Base-by-base conservation (phyloP, 2,797 vertebrate species). In the Helarctos malayanus region DNA sequence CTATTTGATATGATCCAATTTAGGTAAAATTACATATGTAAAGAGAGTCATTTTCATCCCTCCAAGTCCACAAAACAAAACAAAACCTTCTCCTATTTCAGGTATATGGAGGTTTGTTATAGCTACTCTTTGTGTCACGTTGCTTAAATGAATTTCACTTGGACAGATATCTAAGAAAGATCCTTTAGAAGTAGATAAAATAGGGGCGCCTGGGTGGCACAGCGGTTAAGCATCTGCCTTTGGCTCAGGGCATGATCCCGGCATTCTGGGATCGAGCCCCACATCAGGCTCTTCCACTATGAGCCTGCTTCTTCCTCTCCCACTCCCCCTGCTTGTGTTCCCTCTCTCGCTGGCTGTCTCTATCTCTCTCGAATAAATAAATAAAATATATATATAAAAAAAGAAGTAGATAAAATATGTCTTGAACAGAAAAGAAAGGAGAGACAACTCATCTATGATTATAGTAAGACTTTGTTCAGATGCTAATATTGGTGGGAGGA, bases 131-230 rank as follows among this genome's bases (percentile, higher is more conserved):
- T 47, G 23, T 81, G 35, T 15, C 32, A 56, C 18, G 7, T 75
- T 69, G 2, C 83, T 73, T 88, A 79, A 92, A 45, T 57, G 45
- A 69, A 32, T 57, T 94, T 76, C 56, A 15, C 73, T 65, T 96
- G 91, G 75, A 79, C 4, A 91, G 85, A 80, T 13, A 90, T 38
- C 41, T 75, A 82, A 96, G 54, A 75, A 92, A 49, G 41, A 25
- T 71, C 49, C 49, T 88, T 87, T 16, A 29, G 76, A 95, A 59
- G 4, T 13, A 82, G 54, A 59, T 9, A 29, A 90, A 54, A 93
- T 12, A 38, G 38, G 38, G 38, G 38, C 38, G 38, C 4, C 38
- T 38, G 38, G 38, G 38, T 38, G 38, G 38, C 38, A 38, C 38
- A 38, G 38, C 38, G 38, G 38, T 38, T 38, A 38, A 38, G 38